These are phyloP conservation scores for Muntiacus muntjak DNA, from an alignment of 2,113 vertebrate genomes.

Conservation along the genomic window DNA sequence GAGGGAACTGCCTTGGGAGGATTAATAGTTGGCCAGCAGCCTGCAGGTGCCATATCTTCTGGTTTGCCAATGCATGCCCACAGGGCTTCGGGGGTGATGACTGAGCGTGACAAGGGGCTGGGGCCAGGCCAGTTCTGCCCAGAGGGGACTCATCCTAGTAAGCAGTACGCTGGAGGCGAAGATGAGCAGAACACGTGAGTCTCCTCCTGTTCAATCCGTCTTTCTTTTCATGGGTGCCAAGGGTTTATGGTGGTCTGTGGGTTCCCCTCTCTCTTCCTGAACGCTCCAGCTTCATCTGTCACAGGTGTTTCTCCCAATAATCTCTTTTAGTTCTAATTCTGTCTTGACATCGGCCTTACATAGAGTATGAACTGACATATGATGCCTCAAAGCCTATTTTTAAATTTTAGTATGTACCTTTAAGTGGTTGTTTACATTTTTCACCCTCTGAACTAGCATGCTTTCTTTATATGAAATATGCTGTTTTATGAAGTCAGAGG, in stretches of 20 bases:
- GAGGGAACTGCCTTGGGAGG: not conserved
- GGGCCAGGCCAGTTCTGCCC: not conserved
- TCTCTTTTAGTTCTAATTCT: constrained; percentile 24
- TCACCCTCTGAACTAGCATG: not conserved
- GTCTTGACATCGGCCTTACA: constrained; percentile 22
- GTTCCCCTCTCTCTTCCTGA: not conserved
- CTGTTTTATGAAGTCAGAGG: not conserved
- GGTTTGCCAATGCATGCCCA: not conserved
- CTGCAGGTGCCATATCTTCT: not conserved
- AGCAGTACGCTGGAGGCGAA: not conserved
- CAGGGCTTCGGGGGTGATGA: not conserved
- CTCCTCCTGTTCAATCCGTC: not conserved
- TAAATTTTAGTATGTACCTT: constrained; percentile 15
- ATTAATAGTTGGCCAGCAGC: not conserved
- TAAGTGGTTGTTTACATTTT: constrained; percentile 18
- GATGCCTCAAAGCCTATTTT: constrained; percentile 28
- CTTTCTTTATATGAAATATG: not conserved
- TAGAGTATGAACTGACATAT: not conserved
- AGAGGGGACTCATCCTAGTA: not conserved
- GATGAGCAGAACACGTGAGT: accelerated
- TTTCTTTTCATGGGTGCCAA: not conserved
- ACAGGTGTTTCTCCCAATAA: not conserved
- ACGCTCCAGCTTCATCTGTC: not conserved
- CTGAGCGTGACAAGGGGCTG: accelerated
- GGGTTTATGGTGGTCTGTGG: not conserved